Evolutionary conservation across 2,888 invertebrate genomes (phyloP), one percentile per base, ranked within the genome.

Genomic region (Chironomus tentans): DNA sequence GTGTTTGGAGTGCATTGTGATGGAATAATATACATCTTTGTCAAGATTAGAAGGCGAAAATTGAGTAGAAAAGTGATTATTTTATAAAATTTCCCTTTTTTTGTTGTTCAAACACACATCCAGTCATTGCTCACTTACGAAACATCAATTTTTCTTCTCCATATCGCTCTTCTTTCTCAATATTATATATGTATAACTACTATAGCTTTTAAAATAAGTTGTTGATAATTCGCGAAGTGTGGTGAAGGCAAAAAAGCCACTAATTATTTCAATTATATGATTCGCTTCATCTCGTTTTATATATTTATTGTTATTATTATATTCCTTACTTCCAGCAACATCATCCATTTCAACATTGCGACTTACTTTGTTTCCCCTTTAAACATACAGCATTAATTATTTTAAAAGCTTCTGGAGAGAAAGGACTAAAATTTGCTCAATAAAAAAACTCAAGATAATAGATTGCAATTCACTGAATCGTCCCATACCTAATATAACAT

Each of bases 171-270:
- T 18, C 18, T 15, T 18, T 56, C 56, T 56, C 56, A 56, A n/a
- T 56, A n/a, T 15, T 15, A 50, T 48, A 48, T 48, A 48, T 4
- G 13, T 15, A 50, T 15, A 50, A 13, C 13, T 15, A 50, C 50
- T n/a, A 15, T 56, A 56, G n/a, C n/a, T 56, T n/a, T 50, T 65
- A 22, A 22, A 22, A 13, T 18, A 12, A 18, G 71, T 62, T 72
- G 62, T 38, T 74, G 68, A 74, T 74, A 74, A 74, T 74, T 68
- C 68, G 74, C 74, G 48, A 74, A 74, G 68, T 68, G 50, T 72
- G 62, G 72, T 72, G 72, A 72, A 72, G 72, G 72, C 65, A 74
- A 68, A 71, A 71, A 74, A 74, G 68, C 74, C 74, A 74, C 74
- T 74, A 74, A 74, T 74, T 74, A 74, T 68, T 74, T 47, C 74